Evolutionary conservation across 1,140 invertebrate genomes (phyloP).

Genomic region (Protaetia brevitarsis): DNA sequence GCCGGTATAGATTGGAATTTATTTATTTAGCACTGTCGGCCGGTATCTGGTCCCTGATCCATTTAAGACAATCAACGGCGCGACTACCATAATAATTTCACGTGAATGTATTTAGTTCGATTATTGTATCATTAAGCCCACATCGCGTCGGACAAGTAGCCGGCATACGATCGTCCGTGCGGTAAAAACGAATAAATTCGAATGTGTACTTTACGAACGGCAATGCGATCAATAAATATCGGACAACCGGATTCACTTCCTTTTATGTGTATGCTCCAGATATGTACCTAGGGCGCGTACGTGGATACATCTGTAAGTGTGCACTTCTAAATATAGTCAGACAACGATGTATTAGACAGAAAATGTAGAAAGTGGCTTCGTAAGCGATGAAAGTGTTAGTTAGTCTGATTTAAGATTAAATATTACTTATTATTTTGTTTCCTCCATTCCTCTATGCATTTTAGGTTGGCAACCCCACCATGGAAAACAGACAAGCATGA

Average conservation of each 20-base stretch:
- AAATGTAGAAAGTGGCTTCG: no score
- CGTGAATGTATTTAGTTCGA: constrained; percentile 15
- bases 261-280: neutral
- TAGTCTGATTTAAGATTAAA: no score
- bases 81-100: constrained; percentile 14
- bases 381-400: no score
- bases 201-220: neutral
- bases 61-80: neutral
- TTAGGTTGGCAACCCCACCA: no score
- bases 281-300: neutral
- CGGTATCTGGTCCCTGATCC: neutral
- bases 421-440: no score
- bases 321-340: no score
- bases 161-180: neutral
- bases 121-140: constrained; percentile 14
- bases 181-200: constrained; percentile 14
- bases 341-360: no score
- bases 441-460: no score
- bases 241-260: constrained; percentile 12
- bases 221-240: constrained; percentile 15
- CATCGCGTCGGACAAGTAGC: constrained; percentile 6
- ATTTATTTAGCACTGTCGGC: neutral
- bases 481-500: no score
- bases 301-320: no score
- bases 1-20: neutral